Evolutionary conservation across 2,113 vertebrate genomes (phyloP).

Genomic region (Gallinago undulata): DNA sequence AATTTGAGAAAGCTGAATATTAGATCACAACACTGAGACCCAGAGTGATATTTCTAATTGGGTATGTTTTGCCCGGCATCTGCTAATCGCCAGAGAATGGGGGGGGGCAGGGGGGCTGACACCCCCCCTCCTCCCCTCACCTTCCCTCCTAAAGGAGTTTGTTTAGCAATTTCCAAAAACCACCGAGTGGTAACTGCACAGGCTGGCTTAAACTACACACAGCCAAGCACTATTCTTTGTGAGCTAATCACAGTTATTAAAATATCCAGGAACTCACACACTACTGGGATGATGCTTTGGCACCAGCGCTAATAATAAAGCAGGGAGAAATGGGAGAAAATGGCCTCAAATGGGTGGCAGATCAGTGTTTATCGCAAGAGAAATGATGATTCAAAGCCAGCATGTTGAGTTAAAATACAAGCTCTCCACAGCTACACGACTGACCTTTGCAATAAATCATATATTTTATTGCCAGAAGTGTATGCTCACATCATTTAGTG

Average conservation of each 20-base stretch:
- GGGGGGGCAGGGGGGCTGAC: not conserved
- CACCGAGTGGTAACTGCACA: not conserved
- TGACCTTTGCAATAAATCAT: conserved; percentile 77
- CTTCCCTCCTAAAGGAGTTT: not conserved
- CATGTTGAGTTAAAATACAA: conserved; percentile 70
- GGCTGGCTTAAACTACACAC: conserved; percentile 19
- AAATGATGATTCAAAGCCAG: conserved; percentile 71
- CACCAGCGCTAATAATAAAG: conserved; percentile 61
- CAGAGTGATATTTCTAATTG: not conserved
- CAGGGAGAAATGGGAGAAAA: conserved; percentile 58
- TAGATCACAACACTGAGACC: conserved; percentile 16
- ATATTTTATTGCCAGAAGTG: conserved; percentile 69
- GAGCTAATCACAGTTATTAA: conserved; percentile 47
- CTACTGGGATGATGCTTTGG: conserved; percentile 22
- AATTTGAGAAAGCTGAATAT: conserved; percentile 43
- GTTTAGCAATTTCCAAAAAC: not conserved
- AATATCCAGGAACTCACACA: conserved; percentile 10
- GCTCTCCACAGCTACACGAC: conserved; percentile 54
- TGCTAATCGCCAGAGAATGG: not conserved
- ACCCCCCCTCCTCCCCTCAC: not conserved
- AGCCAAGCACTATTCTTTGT: conserved; percentile 24
- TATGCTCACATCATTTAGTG: conserved; percentile 57
- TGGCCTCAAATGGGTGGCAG: conserved; percentile 63
- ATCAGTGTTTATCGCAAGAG: conserved; percentile 64
- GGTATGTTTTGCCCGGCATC: not conserved